Conservation (phyloP, 2,113 vertebrate genomes). For the Cynopterus brachyotis region DNA sequence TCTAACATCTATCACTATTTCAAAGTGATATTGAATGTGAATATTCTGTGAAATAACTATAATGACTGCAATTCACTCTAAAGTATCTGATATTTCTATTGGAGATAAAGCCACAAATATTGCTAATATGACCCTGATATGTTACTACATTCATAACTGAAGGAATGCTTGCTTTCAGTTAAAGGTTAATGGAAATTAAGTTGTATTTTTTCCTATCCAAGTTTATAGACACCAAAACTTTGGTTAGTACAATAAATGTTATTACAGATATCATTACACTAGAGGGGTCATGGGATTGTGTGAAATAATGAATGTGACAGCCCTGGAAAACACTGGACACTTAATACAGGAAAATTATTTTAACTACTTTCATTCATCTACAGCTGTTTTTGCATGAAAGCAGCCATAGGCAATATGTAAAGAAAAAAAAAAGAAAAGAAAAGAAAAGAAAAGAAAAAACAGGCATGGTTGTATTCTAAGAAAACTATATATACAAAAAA, state of each 20-base stretch:
- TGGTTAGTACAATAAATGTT: not conserved
- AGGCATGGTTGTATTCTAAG: not conserved
- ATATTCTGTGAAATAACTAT: not conserved
- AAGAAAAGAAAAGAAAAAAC: no score
- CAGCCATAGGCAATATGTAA: not conserved
- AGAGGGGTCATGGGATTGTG: not conserved
- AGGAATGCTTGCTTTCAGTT: slow-evolving; percentile 10
- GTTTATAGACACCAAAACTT: not conserved
- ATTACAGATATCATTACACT: not conserved
- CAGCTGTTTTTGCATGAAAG: not conserved
- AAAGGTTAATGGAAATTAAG: slow-evolving; percentile 8
- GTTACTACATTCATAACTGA: not conserved
- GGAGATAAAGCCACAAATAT: not conserved
- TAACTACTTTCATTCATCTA: not conserved
- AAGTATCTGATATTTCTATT: not conserved
- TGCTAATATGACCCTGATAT: not conserved
- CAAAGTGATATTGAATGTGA: not conserved
- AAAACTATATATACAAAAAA: slow-evolving; percentile 45
- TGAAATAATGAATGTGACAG: not conserved
- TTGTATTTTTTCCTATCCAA: not conserved
- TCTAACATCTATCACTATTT: slow-evolving; percentile 8
- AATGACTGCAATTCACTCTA: not conserved
- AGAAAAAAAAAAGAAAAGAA: no score
- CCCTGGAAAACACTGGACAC: not conserved
- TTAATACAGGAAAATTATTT: not conserved